These are phyloP conservation scores for Atta cephalotes DNA, from an alignment of 1,140 invertebrate genomes.

Conservation along the genomic window DNA sequence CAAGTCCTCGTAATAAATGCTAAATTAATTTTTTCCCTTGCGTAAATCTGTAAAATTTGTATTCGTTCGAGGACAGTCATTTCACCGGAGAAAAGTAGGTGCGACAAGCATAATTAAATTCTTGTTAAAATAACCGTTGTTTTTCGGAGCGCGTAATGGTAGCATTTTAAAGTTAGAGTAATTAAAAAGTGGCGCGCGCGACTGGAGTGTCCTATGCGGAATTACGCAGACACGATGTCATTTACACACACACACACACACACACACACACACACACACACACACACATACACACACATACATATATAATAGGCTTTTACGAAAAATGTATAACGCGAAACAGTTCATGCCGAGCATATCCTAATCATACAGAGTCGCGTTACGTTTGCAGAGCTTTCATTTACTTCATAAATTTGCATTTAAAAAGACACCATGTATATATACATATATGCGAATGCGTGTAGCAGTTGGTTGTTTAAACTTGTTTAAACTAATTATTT, in stretches of 20 bases:
- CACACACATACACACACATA: too few relatives aligned
- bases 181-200: slow-evolving; percentile 31
- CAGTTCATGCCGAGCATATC: neutral
- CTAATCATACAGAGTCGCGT: slow-evolving; percentile 4
- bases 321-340: slow-evolving; percentile 19
- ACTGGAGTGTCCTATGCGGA: neutral
- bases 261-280: neutral
- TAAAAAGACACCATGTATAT: slow-evolving; percentile 11
- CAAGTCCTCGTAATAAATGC: slow-evolving; percentile 3
- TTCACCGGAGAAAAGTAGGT: neutral
- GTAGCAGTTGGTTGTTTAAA: slow-evolving; percentile 14
- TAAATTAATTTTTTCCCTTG: slow-evolving; percentile 6
- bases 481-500: slow-evolving; percentile 33
- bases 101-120: neutral
- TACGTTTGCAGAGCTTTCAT: slow-evolving; percentile 30
- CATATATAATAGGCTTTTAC: slow-evolving; percentile 26
- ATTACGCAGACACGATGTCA: neutral
- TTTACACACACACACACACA: neutral
- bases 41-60: neutral
- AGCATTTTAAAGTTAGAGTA: slow-evolving; percentile 18
- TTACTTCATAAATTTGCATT: slow-evolving; percentile 49
- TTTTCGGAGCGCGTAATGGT: neutral
- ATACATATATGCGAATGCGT: neutral
- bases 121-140: neutral
- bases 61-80: neutral